Evolutionary conservation across 2,113 vertebrate genomes (phyloP), one percentile per base, ranked within the genome.

Genomic region (Neogale vison): DNA sequence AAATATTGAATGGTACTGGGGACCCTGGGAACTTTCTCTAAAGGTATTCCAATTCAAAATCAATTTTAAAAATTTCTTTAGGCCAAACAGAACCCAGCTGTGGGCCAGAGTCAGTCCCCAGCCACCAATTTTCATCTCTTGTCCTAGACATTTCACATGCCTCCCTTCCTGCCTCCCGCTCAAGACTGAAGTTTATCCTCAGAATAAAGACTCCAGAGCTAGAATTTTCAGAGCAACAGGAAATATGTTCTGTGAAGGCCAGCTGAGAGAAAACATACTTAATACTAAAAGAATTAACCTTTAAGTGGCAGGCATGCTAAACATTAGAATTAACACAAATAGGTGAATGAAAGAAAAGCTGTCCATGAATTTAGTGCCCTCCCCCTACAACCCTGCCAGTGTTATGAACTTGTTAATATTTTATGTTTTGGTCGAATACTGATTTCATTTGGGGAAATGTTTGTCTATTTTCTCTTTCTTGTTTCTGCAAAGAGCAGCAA

Each of bases 381-480:
- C 4, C 7, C 6, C 8, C 29, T 4, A 8, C 21, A 15, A 52
- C 67, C 1, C 24, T 21, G 29, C 5, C 36, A 42, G 12, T 47
- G 8, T 31, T 69, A 76, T 50, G 34, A 50, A 74, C 76, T 59
- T 86, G 9, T 91, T 86, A 52, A 21, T 55, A 55, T 82, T 97
- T 91, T 8, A n/a, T 72, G 86, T 95, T 72, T 67, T 21, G 45
- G 55, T 86, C 39, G 29, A 74, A 72, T 90, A 76, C 6, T 74
- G 57, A 85, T 76, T 88, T 82, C 24, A 57, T 86, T 96, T 85
- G n/a, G 31, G 52, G 36, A 88, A 94, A 69, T 71, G 26, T 65
- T 89, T 77, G 87, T 87, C 81, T 90, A 0, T 95, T 79, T 96
- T 95, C 76, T 95, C 18, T 91, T 90, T 79, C 88, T 96, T 96